phyloP scores from a whole-genome alignment of 2,888 invertebrate genomes.

The Eustalomyia histrio region DNA sequence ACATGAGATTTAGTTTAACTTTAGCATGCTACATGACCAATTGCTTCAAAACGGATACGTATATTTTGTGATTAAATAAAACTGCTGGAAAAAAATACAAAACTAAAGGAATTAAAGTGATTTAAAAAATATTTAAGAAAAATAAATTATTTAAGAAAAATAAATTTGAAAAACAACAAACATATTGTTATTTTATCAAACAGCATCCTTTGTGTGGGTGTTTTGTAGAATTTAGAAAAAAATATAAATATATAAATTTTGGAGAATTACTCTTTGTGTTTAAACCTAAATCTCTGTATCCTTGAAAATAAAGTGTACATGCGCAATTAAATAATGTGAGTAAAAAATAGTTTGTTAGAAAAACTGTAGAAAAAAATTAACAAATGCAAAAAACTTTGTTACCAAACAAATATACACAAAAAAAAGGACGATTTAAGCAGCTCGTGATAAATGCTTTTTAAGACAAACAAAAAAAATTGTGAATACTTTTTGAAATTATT shows the following conservation, averaged over 20 bases:
- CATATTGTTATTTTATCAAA: background rate
- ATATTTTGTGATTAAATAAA: background rate
- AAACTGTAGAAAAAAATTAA: background rate
- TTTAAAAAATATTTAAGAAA: background rate
- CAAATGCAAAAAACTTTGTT: constrained; percentile 6
- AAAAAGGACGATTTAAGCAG: constrained; percentile 16
- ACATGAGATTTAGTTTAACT: constrained; percentile 62
- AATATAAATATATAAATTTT: background rate
- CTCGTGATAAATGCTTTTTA: constrained; percentile 12
- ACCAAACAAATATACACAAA: background rate
- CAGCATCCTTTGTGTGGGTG: constrained; percentile 3
- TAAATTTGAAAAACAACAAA: background rate
- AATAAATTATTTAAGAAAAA: background rate
- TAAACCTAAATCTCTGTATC: constrained; percentile 18
- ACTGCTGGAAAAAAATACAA: background rate
- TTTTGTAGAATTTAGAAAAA: background rate
- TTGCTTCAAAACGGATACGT: constrained; percentile 33
- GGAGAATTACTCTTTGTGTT: background rate
- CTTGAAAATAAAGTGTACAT: constrained; percentile 42
- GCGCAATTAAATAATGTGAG: constrained; percentile 54
- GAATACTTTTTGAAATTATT: no score
- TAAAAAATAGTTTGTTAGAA: constrained; percentile 16
- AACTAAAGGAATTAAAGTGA: background rate
- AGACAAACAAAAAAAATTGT: no score
- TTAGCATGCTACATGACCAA: constrained; percentile 59